These are phyloP conservation scores for Crambe crambe DNA, from an alignment of 37 sponge, comb jelly and placozoan species.

Conservation along the genomic window DNA sequence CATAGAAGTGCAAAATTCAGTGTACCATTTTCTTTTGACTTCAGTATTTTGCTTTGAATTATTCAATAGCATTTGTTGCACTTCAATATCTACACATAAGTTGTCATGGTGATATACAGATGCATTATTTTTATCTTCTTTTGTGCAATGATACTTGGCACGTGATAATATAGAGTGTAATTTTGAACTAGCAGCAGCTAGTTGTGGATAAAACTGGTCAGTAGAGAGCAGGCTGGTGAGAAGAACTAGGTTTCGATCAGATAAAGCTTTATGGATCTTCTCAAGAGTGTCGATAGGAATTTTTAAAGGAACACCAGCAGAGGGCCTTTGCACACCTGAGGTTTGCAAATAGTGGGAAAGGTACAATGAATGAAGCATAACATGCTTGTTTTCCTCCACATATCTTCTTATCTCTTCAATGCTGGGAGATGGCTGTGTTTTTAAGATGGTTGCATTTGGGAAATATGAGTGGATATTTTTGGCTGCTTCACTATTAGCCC, in stretches of 20 bases:
- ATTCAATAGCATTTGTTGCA: conserved; percentile 40
- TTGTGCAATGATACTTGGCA: conserved; percentile 49
- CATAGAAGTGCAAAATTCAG: conserved; percentile 16
- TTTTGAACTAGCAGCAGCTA: conserved; percentile 18
- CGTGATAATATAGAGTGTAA: neutral
- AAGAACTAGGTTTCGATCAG: neutral
- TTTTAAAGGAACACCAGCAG: neutral
- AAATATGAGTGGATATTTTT: neutral
- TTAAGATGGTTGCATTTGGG: conserved; percentile 29
- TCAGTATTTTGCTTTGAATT: neutral
- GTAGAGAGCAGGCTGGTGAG: conserved; percentile 20
- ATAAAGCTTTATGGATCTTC: neutral
- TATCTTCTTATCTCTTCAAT: neutral
- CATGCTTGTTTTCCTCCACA: neutral
- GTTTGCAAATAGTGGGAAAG: neutral
- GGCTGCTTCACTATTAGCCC: conserved; percentile 59
- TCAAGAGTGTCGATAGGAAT: conserved; percentile 1
- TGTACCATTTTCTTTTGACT: neutral
- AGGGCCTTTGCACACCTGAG: no score
- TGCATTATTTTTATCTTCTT: conserved; percentile 8
- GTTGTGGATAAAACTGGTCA: conserved; percentile 43
- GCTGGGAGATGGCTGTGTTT: conserved; percentile 39
- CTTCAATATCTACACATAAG: conserved; percentile 52
- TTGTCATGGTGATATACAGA: conserved; percentile 32
- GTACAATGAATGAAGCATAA: conserved; percentile 8